A percentile compares a stretch with the other conserved stretches of the same genome.
Conservation (phyloP, 2,888 invertebrate species). For the Dexiosoma caninum region DNA sequence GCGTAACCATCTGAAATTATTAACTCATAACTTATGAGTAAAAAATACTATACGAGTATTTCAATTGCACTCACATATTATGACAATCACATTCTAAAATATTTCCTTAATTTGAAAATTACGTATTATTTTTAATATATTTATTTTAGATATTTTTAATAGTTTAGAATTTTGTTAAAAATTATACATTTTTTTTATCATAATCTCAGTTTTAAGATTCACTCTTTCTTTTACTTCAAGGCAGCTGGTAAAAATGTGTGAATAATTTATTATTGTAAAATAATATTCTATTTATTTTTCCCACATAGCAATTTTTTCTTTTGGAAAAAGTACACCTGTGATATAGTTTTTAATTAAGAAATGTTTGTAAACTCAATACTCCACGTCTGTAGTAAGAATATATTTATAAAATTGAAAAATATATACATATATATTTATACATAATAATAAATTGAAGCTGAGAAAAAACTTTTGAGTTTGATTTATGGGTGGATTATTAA, state of each 20-base stretch:
- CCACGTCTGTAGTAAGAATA: too few relatives aligned
- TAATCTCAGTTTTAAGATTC: not conserved
- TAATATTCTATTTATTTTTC: conserved; percentile 7
- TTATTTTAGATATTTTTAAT: not conserved
- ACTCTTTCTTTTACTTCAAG: not conserved
- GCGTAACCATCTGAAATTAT: conserved; percentile 21
- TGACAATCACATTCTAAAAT: not conserved
- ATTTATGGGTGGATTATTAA: too few relatives aligned
- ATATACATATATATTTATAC: not conserved
- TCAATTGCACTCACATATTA: not conserved
- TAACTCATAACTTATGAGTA: too few relatives aligned
- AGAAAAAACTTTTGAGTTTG: too few relatives aligned
- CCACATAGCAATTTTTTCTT: conserved; percentile 5
- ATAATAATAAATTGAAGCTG: too few relatives aligned
- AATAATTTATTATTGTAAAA: conserved; percentile 13
- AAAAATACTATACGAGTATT: not conserved
- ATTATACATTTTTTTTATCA: not conserved
- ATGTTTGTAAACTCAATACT: not conserved
- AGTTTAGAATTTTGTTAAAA: not conserved
- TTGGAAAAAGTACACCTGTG: conserved; percentile 31
- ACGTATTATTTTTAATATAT: not conserved
- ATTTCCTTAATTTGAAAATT: not conserved
- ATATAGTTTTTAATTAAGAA: conserved; percentile 31
- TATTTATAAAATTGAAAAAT: not conserved
- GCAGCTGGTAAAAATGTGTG: not conserved